phyloP scores from a whole-genome alignment of 2,888 invertebrate genomes.

The Microplitis manilae region DNA sequence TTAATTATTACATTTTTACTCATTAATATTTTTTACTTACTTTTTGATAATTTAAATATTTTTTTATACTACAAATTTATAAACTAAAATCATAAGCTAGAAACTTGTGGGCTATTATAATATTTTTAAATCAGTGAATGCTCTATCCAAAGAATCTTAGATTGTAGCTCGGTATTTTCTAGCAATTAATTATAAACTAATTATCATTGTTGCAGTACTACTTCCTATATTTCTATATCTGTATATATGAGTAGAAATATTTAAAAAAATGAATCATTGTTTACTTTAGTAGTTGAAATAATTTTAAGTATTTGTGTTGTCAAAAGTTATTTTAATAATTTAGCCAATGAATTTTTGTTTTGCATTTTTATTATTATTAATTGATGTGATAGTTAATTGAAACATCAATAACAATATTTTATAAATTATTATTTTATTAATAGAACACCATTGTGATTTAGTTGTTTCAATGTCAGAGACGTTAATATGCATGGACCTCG shows the following conservation, averaged over 20 bases:
- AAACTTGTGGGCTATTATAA: too few species aligned
- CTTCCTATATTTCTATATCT: too few species aligned
- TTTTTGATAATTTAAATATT: too few species aligned
- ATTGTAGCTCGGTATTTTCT: too few species aligned
- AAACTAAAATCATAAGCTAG: too few species aligned
- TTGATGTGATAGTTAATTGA: background rate
- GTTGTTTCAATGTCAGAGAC: background rate
- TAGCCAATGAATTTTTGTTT: background rate
- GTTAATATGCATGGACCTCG: background rate
- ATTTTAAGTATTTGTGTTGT: background rate
- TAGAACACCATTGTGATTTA: background rate
- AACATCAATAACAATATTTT: background rate
- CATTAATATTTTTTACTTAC: background rate
- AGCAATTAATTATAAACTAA: too few species aligned
- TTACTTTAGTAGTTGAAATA: background rate
- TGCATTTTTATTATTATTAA: background rate
- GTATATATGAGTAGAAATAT: background rate
- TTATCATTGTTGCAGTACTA: too few species aligned
- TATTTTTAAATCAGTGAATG: too few species aligned
- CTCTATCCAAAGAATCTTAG: too few species aligned
- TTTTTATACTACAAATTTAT: too few species aligned
- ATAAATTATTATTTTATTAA: background rate
- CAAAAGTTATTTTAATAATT: background rate
- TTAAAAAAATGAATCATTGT: background rate
- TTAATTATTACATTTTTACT: background rate